Percentiles rank a stretch among this genome's conserved stretches.
phyloP scores from a whole-genome alignment of 1,140 invertebrate species.

The Drosophila kohkoa region DNA sequence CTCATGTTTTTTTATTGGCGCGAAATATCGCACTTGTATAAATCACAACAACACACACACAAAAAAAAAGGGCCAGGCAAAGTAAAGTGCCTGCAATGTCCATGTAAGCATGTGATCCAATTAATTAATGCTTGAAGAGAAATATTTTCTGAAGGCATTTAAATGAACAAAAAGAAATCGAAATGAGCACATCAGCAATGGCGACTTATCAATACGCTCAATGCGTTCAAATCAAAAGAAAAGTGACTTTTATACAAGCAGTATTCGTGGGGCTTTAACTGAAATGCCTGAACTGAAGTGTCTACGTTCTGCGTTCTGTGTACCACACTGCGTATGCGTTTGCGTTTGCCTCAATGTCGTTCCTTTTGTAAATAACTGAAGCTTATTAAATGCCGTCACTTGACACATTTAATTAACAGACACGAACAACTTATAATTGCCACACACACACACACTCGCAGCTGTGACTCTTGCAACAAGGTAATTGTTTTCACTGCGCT shows the following conservation, averaged over 20 bases:
- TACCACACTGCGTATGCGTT: conserved; percentile 39
- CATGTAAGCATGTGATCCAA: conserved; percentile 39
- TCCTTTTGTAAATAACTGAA: conserved; percentile 74
- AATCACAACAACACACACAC: conserved; percentile 12
- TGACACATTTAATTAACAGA: conserved; percentile 83
- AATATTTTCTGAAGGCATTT: conserved; percentile 38
- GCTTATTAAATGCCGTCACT: conserved; percentile 79
- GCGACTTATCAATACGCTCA: conserved; percentile 18
- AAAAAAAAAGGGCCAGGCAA: conserved; percentile 10
- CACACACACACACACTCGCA: conserved; percentile 37
- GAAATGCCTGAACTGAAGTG: conserved; percentile 1
- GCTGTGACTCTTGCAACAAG: conserved; percentile 52
- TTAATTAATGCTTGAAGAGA: conserved; percentile 53
- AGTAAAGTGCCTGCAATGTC: conserved; percentile 17
- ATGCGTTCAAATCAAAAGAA: conserved; percentile 1
- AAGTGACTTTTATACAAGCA: conserved; percentile 7
- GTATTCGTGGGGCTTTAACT: conserved; percentile 11
- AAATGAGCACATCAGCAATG: conserved; percentile 8
- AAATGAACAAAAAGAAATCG: background rate
- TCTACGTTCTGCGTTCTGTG: background rate
- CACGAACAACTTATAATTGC: conserved; percentile 80
- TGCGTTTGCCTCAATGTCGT: conserved; percentile 52
- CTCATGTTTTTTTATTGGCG: conserved; percentile 45
- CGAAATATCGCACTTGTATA: conserved; percentile 62
- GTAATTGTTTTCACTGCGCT: conserved; percentile 65